Evolutionary conservation across 2,797 vertebrate genomes (phyloP), one percentile per base, ranked within the genome.

Genomic region (Poeciliopsis presidionis): DNA sequence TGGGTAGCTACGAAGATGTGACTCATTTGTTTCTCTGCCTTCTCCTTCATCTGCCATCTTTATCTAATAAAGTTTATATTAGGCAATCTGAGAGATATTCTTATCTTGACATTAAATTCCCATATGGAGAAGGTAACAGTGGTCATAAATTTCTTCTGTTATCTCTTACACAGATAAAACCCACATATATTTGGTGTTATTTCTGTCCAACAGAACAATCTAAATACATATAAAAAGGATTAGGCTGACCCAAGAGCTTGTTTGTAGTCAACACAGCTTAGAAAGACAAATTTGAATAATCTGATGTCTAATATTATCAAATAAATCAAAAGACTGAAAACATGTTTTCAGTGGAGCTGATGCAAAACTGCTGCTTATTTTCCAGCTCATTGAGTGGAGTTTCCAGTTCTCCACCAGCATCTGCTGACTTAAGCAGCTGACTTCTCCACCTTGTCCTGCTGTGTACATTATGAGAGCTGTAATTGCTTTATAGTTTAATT

Each of bases 401-500:
- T 33, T 63, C 16, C 16, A 63, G 61, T 63, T 36, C 16, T 36
- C 33, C 33, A 63, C 16, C 59, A 36, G 30, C 16, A 0, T 7
- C 33, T 18, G 59, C 59, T 63, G 33, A 63, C 61, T 63, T 36
- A 63, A 63, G 61, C 61, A 63, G 33, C 33, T 63, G 16, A 63
- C 61, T 63, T 18, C 30, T 63, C 18, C 61, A 33, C 30, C 61
- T 63, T 30, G 33, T 36, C 3, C 33, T 63, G 61, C 61, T 39
- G 30, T 36, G 33, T 36, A 36, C 30, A 63, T 63, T 63, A 63
- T 36, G 61, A 63, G 16, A 63, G 33, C 61, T 36, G 33, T 63
- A 63, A 63, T 63, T 63, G 16, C 61, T 63, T 63, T 39, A 63
- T 63, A 20, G 61, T 63, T 63, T 36, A 63, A 36, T 63, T 36